Evolutionary conservation across 2,113 vertebrate species (phyloP).

Genomic region (Apistogramma diplotaenia): DNA sequence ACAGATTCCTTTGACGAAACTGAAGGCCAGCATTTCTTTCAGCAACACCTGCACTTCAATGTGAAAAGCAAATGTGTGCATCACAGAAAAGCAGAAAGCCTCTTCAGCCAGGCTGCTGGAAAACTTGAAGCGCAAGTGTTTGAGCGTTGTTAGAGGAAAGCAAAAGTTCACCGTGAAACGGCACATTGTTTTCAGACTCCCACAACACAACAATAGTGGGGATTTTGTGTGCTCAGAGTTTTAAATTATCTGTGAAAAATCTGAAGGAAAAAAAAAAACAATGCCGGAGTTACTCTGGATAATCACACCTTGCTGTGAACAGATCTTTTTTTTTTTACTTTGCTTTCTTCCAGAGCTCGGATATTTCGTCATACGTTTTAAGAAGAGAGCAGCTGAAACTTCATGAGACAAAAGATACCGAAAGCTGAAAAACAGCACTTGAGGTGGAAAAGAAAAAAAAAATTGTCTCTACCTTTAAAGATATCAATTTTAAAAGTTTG

Average conservation of each 20-base stretch:
- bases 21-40: slow-evolving; percentile 27
- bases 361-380: neutral
- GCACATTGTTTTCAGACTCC: neutral
- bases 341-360: neutral
- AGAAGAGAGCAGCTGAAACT: neutral
- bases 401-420: neutral
- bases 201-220: neutral
- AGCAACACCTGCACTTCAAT: slow-evolving; percentile 6
- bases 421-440: neutral
- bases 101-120: neutral
- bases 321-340: neutral
- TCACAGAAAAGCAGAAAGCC: neutral
- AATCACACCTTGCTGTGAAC: neutral
- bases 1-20: slow-evolving; percentile 26
- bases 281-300: neutral
- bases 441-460: neutral
- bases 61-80: slow-evolving; percentile 1
- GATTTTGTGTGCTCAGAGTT: neutral
- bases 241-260: neutral
- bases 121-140: neutral
- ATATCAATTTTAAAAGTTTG: neutral
- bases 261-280: neutral
- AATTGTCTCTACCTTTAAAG: neutral
- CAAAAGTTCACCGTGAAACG: neutral
- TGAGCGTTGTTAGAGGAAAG: slow-evolving; percentile 14